Evolutionary conservation across 2,113 vertebrate species (phyloP).

Genomic region (Mirounga angustirostris): DNA sequence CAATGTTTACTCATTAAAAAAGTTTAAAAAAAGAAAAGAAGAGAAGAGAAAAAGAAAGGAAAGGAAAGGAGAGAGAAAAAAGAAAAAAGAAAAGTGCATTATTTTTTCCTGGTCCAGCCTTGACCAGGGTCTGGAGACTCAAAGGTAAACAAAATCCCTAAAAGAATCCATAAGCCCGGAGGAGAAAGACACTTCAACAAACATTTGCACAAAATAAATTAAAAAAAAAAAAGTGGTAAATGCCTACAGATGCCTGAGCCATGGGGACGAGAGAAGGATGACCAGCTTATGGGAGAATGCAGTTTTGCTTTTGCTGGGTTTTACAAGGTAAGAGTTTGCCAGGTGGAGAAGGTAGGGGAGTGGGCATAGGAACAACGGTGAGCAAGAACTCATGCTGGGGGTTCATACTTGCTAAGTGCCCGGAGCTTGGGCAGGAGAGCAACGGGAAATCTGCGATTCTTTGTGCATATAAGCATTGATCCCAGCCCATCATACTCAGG

Average conservation of each 20-base stretch:
- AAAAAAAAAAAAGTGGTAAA: background rate
- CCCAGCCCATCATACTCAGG: fast-evolving
- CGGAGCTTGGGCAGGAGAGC: fast-evolving
- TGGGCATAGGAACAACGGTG: fast-evolving
- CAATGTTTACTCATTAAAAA: background rate
- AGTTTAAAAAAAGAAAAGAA: background rate
- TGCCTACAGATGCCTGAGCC: background rate
- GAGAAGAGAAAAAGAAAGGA: background rate
- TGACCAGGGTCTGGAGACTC: background rate
- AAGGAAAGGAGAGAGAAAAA: background rate
- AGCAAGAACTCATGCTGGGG: fast-evolving
- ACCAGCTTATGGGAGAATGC: background rate
- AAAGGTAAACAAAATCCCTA: background rate
- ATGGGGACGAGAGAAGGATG: fast-evolving
- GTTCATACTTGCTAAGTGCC: fast-evolving
- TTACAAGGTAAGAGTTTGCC: background rate
- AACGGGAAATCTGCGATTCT: background rate
- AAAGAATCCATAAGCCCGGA: background rate
- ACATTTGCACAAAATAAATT: background rate
- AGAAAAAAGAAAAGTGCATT: background rate
- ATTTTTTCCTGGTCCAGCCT: background rate
- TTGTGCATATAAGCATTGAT: fast-evolving
- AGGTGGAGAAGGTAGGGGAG: background rate
- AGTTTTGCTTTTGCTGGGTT: background rate
- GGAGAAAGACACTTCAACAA: background rate